Base-by-base conservation (phyloP, 2,797 vertebrate species). In the Balearica regulorum region DNA sequence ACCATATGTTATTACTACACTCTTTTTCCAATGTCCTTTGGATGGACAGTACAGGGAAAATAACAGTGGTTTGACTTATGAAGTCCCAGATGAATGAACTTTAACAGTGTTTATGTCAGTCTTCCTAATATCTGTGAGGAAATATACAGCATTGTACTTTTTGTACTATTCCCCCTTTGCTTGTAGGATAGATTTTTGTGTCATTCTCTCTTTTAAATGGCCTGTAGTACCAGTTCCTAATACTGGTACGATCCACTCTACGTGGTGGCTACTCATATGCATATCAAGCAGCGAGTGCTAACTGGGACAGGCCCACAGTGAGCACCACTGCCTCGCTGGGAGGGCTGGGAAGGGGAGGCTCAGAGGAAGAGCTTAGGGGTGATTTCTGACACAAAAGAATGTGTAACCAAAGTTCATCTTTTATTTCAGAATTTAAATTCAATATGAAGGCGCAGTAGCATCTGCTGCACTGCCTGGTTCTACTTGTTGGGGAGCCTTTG, bases 281-380 rank as follows among this genome's bases (percentile, higher is more conserved):
- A 31, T 61, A 82, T 54, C 84, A 89, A 92, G 80, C 6, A 89
- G 14, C 51, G 61, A 92, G 55, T 16, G 44, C 26, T 94, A 92
- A 90, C 22, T 93, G 93, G 90, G 81, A 66, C 78, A 94, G 85
- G 87, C 39, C 87, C 79, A 0, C 62, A 81, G 88, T 60, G 92
- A 89, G 53, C 41, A 43, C 13, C 0, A 2, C 44, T 10, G n/a
- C 54, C 8, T 94, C 75, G 10, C 44, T 58, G 21, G 25, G 41
- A 91, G 26, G 33, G 43, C 22, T 85, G 71, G 78, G 83, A 76
- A 92, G 37, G 37, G 48, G 31, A 90, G 39, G 43, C 76, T 91
- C 68, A 89, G 68, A 94, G 89, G 90, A 96, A 93, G 73, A 84
- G 94, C 88, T 95, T 69, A 82, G 21, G 81, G 88, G 64, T 41